Conservation (phyloP, 2,888 invertebrate species). For the Drosophila meridionalis region DNA sequence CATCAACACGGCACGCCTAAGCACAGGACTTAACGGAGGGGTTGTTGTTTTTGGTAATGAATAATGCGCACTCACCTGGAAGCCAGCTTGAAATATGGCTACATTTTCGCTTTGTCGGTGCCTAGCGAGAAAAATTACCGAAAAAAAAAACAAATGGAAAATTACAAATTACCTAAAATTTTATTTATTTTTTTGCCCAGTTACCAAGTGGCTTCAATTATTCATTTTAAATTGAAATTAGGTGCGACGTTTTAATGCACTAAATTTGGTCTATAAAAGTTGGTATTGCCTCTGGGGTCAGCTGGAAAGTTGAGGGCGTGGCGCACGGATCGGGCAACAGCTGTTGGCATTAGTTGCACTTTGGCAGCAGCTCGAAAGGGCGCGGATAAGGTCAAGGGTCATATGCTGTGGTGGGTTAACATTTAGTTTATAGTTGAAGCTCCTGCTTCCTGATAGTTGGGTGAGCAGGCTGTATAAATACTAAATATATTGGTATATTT, state of each 20-base stretch:
- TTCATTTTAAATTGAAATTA: constrained; percentile 67
- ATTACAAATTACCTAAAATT: constrained; percentile 62
- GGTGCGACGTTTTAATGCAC: constrained; percentile 74
- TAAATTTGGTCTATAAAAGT: constrained; percentile 2
- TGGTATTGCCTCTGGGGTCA: not conserved
- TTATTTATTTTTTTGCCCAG: constrained; percentile 45
- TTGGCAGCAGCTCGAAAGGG: not conserved
- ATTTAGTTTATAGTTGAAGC: not conserved
- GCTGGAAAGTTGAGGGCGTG: constrained; percentile 25
- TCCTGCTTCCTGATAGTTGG: too few relatives aligned
- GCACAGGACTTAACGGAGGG: constrained; percentile 44
- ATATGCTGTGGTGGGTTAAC: not conserved
- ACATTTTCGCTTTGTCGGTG: constrained; percentile 57
- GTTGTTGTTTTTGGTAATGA: constrained; percentile 60
- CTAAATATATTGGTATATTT: too few relatives aligned
- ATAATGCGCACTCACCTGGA: constrained; percentile 79
- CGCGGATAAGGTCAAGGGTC: constrained; percentile 7
- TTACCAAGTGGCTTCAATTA: constrained; percentile 11
- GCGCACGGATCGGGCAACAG: constrained; percentile 14
- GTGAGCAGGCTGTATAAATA: too few relatives aligned
- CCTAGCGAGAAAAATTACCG: constrained; percentile 2
- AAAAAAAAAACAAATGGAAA: constrained; percentile 26
- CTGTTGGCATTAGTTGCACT: constrained; percentile 23
- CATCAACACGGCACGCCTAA: constrained; percentile 62
- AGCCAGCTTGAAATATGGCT: constrained; percentile 66